Evolutionary conservation across 2,113 vertebrate genomes (phyloP).

Genomic region (Herpailurus yagouaroundi): DNA sequence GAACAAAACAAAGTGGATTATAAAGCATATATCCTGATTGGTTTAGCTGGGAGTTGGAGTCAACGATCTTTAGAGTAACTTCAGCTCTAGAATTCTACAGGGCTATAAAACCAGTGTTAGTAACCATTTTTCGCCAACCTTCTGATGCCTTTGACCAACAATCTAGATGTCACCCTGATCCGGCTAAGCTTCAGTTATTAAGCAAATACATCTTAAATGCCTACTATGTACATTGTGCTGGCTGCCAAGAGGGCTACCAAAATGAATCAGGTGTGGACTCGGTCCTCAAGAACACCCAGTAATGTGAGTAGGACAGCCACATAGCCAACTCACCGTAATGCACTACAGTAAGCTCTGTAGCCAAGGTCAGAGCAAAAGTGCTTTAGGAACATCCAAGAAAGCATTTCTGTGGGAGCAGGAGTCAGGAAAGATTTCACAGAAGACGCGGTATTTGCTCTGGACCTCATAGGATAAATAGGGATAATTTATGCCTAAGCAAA

Average conservation of each 20-base stretch:
- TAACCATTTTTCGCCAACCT: conserved; percentile 13
- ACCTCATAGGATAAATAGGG: conserved; percentile 15
- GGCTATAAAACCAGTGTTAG: neutral
- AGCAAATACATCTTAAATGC: neutral
- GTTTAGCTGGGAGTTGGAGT: neutral
- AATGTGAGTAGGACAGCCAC: neutral
- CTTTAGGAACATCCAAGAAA: neutral
- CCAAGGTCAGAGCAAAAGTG: neutral
- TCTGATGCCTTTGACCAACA: conserved; percentile 2
- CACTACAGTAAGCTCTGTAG: neutral
- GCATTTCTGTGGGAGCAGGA: neutral
- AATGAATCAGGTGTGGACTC: neutral
- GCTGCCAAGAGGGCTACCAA: neutral
- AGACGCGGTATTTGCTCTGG: neutral
- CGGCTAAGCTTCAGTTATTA: conserved; percentile 32
- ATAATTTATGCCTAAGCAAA: conserved; percentile 30
- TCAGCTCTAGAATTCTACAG: conserved; percentile 23
- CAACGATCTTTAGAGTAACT: neutral
- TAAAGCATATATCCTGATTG: conserved; percentile 1
- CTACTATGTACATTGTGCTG: neutral
- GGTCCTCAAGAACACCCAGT: neutral
- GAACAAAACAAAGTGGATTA: neutral
- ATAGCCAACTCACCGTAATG: neutral
- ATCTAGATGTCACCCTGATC: neutral
- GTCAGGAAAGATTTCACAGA: neutral